A percentile compares a stretch with the other conserved stretches of the same genome.
Evolutionary conservation across 2,113 vertebrate species (phyloP).

Genomic region (Pachycephala philippinensis): DNA sequence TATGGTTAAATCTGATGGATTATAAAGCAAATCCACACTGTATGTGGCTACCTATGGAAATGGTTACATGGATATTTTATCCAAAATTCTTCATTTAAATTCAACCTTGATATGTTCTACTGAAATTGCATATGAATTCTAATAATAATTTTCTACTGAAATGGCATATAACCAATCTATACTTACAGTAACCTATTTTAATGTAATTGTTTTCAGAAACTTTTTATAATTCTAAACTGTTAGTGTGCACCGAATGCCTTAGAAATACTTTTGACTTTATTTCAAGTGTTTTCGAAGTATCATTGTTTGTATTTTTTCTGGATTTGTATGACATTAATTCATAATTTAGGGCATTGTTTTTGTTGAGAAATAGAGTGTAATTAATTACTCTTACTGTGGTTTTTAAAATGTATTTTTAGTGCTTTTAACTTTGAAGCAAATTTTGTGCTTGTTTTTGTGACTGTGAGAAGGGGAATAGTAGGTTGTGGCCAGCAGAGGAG

Average conservation of each 20-base stretch:
- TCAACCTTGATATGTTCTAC: not conserved
- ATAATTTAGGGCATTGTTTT: not conserved
- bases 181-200: not conserved
- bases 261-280: not conserved
- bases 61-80: not conserved
- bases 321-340: not conserved
- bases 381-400: not conserved
- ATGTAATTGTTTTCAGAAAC: not conserved
- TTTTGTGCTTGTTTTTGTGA: not conserved
- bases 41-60: not conserved
- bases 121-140: not conserved
- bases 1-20: not conserved
- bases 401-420: not conserved
- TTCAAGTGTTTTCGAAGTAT: not conserved
- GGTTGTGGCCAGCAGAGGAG: not conserved
- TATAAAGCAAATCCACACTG: not conserved
- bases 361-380: not conserved
- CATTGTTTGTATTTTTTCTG: not conserved
- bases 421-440: not conserved
- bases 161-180: not conserved
- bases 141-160: constrained; percentile 20
- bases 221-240: not conserved
- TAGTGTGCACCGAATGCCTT: not conserved
- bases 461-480: not conserved
- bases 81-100: not conserved